Conservation (phyloP, 2,797 vertebrate species). For the Phoeniculus purpureus region DNA sequence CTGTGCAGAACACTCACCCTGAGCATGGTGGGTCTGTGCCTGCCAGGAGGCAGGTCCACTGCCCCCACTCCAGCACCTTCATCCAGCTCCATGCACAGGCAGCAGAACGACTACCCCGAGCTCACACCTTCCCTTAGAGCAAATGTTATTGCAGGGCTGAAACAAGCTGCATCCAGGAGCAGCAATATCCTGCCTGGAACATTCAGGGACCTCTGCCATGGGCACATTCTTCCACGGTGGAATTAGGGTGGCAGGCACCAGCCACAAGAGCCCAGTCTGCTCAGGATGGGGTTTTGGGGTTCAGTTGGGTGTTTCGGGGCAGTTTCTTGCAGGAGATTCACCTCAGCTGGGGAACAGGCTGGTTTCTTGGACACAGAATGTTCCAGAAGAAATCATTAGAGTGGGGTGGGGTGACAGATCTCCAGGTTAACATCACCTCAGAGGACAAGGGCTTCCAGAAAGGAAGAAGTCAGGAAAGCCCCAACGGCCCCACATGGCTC, state of each 20-base stretch:
- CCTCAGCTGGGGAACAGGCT: conserved; percentile 21
- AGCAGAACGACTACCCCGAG: background rate
- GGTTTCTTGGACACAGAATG: background rate
- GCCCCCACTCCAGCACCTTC: background rate
- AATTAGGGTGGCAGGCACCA: conserved; percentile 39
- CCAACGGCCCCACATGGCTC: rapidly evolving
- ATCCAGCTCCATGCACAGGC: background rate
- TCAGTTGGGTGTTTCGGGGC: background rate
- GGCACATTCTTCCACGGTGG: conserved; percentile 4
- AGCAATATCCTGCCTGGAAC: conserved; percentile 33
- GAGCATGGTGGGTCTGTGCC: rapidly evolving
- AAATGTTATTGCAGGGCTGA: background rate
- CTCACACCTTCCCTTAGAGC: background rate
- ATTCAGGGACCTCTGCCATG: conserved; percentile 51
- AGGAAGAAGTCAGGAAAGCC: background rate
- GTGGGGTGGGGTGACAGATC: conserved; percentile 41
- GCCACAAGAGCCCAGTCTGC: background rate
- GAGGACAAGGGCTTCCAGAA: conserved; percentile 27
- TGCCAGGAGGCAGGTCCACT: rapidly evolving
- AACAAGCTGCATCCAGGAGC: conserved; percentile 29
- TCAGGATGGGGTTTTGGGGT: rapidly evolving
- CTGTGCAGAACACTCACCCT: background rate
- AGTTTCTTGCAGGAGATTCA: background rate
- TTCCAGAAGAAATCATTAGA: conserved; percentile 72
- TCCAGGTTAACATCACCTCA: background rate